These are phyloP conservation scores for Calliphora vomitoria DNA, from an alignment of 2,888 invertebrate genomes.

Conservation along the genomic window DNA sequence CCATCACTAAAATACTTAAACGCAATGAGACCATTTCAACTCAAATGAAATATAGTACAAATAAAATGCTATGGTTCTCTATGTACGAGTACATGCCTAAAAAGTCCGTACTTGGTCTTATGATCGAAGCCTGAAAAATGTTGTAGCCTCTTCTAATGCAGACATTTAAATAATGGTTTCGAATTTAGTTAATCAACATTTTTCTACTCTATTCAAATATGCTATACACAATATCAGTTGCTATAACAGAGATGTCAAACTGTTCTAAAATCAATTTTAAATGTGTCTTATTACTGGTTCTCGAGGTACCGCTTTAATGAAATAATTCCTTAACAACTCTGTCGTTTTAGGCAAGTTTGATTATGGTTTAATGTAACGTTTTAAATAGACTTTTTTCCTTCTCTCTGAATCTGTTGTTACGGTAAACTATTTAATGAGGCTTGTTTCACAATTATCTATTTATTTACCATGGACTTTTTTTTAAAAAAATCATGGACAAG, in stretches of 20 bases:
- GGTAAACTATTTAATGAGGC: conserved; percentile 73
- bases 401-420: conserved; percentile 60
- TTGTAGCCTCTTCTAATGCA: conserved; percentile 30
- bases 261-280: too few relatives aligned
- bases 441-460: conserved; percentile 73
- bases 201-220: too few relatives aligned
- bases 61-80: conserved; percentile 53
- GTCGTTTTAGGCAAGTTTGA: conserved; percentile 45
- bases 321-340: conserved; percentile 24
- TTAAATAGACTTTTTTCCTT: conserved; percentile 54
- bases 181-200: neutral
- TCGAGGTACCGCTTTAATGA: neutral
- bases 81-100: conserved; percentile 25
- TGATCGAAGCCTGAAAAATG: conserved; percentile 10
- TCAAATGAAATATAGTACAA: conserved; percentile 53
- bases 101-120: conserved; percentile 47
- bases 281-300: too few relatives aligned
- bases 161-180: neutral
- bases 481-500: conserved; percentile 19
- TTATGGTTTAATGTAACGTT: conserved; percentile 63
- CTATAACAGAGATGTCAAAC: too few relatives aligned
- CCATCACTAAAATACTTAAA: conserved; percentile 48
- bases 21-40: conserved; percentile 63
- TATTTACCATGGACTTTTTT: conserved; percentile 50
- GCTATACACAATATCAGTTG: too few relatives aligned